Conservation (phyloP, 92 coral and sea anemone genomes). For the Siderastrea siderea region DNA sequence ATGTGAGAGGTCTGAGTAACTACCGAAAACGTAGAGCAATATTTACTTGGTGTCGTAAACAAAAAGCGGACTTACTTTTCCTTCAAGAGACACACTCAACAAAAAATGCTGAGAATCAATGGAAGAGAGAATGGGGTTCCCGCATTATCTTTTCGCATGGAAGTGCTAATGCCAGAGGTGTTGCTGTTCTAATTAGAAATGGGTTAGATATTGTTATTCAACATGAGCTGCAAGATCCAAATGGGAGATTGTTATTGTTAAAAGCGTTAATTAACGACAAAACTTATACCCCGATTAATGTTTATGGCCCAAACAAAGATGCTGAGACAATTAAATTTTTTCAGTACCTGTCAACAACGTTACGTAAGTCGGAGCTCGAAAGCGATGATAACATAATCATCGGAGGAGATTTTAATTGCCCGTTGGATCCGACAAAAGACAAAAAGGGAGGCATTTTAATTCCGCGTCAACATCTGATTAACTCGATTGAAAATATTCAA, state of each 20-base stretch:
- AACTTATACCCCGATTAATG: background rate
- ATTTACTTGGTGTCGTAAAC: slow-evolving; percentile 45
- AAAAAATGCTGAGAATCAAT: slow-evolving; percentile 1
- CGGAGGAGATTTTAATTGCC: too few species aligned
- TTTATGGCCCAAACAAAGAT: slow-evolving; percentile 7
- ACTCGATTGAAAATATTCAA: too few species aligned
- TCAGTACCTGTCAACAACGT: background rate
- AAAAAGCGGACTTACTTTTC: slow-evolving; percentile 37
- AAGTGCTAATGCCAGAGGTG: slow-evolving; percentile 24
- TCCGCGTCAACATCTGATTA: too few species aligned
- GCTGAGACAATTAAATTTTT: background rate
- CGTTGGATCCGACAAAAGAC: too few species aligned
- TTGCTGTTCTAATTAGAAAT: background rate
- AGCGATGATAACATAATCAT: background rate
- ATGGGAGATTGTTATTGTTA: background rate
- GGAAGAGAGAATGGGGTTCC: slow-evolving; percentile 55
- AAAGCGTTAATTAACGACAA: background rate
- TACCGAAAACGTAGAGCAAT: slow-evolving; percentile 43
- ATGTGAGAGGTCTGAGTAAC: too few species aligned
- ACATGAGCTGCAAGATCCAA: background rate
- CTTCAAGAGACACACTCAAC: slow-evolving; percentile 51
- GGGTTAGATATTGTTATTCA: slow-evolving; percentile 11
- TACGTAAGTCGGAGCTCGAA: background rate
- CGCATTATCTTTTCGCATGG: slow-evolving; percentile 23
- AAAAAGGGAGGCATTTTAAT: too few species aligned